Base-by-base conservation (phyloP, 1,140 invertebrate genomes). In the Drosophila bifasciata region DNA sequence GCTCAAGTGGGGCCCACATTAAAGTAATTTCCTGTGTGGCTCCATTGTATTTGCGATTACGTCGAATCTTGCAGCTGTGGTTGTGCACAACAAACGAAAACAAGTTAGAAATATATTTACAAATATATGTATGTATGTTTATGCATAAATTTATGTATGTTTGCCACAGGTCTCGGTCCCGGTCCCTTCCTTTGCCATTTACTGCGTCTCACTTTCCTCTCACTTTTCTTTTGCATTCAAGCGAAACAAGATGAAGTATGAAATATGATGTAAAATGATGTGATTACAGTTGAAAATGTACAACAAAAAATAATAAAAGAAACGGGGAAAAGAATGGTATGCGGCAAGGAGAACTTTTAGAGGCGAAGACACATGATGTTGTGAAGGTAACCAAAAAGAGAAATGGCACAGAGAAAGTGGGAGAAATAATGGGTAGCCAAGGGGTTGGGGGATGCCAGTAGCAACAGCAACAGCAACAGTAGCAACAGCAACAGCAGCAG, bases 181-280 rank as follows among this genome's bases (percentile, higher is more conserved):
- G n/a, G n/a, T 21, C 41, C 60, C 39, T 56, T 43, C 21, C 32
- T 50, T 63, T 25, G 13, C 15, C n/a, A 23, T 36, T 13, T 36
- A 13, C 4, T 36, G 32, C 28, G n/a, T n/a, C n/a, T n/a, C 17
- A 23, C 44, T 36, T 60, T 46, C 15, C 17, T 45, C 21, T 60
- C 36, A 19, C 25, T 49, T 61, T 39, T 61, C 23, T 49, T 72
- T 62, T 72, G 49, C 49, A 72, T 72, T 61, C 49, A 17, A 17
- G 46, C 40, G 44, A 63, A 71, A 66, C 77, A 80, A 81, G 78
- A 76, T 81, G 75, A 79, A 80, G 67, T 79, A 86, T 86, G 81
- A 86, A 86, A 86, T 86, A 86, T 86, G 81, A 85, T 80, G 81
- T 86, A 74, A 80, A 86, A 85, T 85, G 80, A 86, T 85, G 80